Base-by-base conservation (phyloP, 1,140 invertebrate species). In the Homarus americanus region DNA sequence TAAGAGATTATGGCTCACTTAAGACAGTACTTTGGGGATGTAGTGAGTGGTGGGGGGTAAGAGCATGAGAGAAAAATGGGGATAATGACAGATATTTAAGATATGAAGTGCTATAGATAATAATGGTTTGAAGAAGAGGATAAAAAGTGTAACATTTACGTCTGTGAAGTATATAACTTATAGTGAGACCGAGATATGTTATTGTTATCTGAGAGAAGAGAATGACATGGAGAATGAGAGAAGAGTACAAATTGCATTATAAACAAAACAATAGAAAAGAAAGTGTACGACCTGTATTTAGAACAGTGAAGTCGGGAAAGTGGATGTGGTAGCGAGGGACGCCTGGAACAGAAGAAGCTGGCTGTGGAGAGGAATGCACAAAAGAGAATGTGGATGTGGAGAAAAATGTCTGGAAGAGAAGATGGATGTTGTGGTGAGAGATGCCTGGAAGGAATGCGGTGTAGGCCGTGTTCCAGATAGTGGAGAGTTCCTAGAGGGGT, bases 401-500 rank as follows among this genome's bases (percentile, higher is more conserved):
- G 78, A 28, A 80, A n/a, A 44, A 28, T 49, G 44, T 49, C 0
- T 0, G 78, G 40, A 79, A 38, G 78, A 28, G 76, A 49, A 49
- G 41, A 41, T 49, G 78, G 78, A 44, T 34, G 78, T 38, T 41
- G 41, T 38, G 40, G 40, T 38, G 20, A 40, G 5, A 24, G 32
- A 34, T 76, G 40, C 28, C 4, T 76, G 1, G 34, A 49, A 36
- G 73, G 73, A 76, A 38, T 76, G 73, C 4, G 73, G 34, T 49
- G 73, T 76, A 76, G 73, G 73, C 32, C 5, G 73, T 36, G 40
- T 49, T 49, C 34, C 20, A 76, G 73, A 40, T 34, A 75, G 72
- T 15, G 32, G 75, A 36, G 38, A 49, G 5, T 15, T 49, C n/a
- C n/a, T 32, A 32, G 72, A 20, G 2, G 36, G 53, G 58, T 63